These are phyloP conservation scores for Ctenopoma multispine DNA, from an alignment of 2,797 vertebrate genomes.

Conservation along the genomic window DNA sequence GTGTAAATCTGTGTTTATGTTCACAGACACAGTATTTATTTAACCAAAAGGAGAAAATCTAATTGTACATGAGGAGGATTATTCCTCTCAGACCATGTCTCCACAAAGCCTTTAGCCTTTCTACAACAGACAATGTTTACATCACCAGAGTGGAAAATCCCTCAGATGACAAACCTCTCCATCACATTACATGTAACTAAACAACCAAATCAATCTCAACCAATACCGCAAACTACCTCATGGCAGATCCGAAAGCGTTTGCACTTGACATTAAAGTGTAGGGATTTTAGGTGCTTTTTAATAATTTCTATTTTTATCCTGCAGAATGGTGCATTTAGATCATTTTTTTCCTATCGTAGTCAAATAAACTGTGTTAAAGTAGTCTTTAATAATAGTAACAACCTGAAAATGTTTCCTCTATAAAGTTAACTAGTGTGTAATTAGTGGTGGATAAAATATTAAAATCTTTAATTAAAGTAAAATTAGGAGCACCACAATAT, in stretches of 20 bases:
- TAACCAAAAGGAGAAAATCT: conserved; percentile 80
- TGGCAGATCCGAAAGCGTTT: conserved; percentile 46
- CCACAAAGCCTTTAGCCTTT: conserved; percentile 56
- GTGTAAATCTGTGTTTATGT: conserved; percentile 80
- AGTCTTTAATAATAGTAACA: neutral
- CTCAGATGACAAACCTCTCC: conserved; percentile 75
- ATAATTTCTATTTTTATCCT: conserved; percentile 40
- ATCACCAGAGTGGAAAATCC: conserved; percentile 78
- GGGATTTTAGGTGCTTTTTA: conserved; percentile 53
- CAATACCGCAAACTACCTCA: conserved; percentile 54
- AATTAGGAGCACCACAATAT: neutral
- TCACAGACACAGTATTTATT: conserved; percentile 81
- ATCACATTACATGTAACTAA: conserved; percentile 79
- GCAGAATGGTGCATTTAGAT: neutral
- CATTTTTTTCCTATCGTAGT: conserved; percentile 2
- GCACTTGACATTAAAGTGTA: conserved; percentile 28
- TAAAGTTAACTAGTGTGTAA: conserved; percentile 19
- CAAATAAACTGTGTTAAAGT: conserved; percentile 16
- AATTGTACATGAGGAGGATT: conserved; percentile 76
- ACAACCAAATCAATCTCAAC: conserved; percentile 66
- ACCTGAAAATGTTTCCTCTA: neutral
- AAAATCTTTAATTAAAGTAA: conserved; percentile 12
- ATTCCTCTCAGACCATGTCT: conserved; percentile 64
- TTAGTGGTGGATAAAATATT: conserved; percentile 15
- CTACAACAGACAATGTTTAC: conserved; percentile 70